Percentiles rank a stretch among this genome's conserved stretches.
Evolutionary conservation across 2,797 vertebrate species (phyloP).

Genomic region (Betta splendens): DNA sequence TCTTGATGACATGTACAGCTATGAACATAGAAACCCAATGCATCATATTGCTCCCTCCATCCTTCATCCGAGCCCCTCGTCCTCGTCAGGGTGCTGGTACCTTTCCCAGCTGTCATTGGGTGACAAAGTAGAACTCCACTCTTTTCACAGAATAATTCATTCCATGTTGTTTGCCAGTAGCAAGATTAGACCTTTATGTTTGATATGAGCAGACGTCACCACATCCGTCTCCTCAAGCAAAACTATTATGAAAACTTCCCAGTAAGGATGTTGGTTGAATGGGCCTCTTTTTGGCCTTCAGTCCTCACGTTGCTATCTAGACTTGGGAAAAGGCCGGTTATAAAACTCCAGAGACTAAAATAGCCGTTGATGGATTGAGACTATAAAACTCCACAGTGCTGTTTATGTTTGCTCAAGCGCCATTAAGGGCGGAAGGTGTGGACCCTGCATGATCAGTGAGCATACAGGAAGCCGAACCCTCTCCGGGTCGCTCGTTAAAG

Average conservation of each 20-base stretch:
- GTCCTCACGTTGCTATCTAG: background rate
- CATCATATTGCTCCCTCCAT: too few species aligned
- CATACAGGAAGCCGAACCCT: constrained; percentile 14
- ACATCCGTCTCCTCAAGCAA: background rate
- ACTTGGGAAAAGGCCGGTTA: constrained; percentile 8
- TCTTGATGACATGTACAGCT: too few species aligned
- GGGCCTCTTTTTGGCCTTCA: background rate
- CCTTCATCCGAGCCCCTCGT: too few species aligned
- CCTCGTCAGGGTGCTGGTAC: too few species aligned
- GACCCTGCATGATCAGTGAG: constrained; percentile 5
- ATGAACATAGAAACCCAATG: too few species aligned
- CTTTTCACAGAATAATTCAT: too few species aligned
- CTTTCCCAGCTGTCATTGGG: too few species aligned
- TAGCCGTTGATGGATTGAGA: constrained; percentile 22
- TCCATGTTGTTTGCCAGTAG: too few species aligned
- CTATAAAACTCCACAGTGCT: constrained; percentile 38
- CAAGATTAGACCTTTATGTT: too few species aligned
- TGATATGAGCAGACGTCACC: too few species aligned
- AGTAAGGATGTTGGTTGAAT: background rate
- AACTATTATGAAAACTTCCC: background rate
- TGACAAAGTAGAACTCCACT: too few species aligned
- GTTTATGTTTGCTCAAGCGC: constrained; percentile 19
- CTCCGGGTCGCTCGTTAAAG: constrained; percentile 31
- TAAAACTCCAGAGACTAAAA: constrained; percentile 17
- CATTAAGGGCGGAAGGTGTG: constrained; percentile 12